Evolutionary conservation across 2,797 vertebrate species (phyloP), one percentile per base, ranked within the genome.

Genomic region (Delichon dasypus): DNA sequence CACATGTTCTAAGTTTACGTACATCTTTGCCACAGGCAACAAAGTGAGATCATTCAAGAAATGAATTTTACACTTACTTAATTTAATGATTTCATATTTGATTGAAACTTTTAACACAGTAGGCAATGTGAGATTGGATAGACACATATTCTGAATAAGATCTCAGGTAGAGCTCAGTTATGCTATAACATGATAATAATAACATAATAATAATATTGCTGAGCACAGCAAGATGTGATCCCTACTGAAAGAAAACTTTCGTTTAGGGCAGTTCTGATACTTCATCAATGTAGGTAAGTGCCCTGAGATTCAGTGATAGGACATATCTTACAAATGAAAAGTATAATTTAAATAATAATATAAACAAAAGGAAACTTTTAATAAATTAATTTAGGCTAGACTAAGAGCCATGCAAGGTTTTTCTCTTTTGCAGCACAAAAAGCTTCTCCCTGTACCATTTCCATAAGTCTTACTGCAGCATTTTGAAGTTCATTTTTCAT

Each of bases 1-100:
- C 4, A 53, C 15, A 8, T 0, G 0, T 44, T 70, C 27, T 36
- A 40, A 6, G 9, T 42, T 85, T 29, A 50, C 14, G 2, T 21
- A 29, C 2, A 0, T 20, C 9, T 92, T 73, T 60, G 7, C 22
- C 18, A 53, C 38, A 73, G 53, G 47, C 7, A 62, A 79, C 27
- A 44, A 68, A 71, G 6, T 42, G 27, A 76, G 12, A 36, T 27
- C 3, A 34, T 62, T 79, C 48, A 58, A 27, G 16, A 73, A 83
- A 57, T 30, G 1, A 47, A 25, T 76, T 87, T n/a, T 26, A 44
- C n/a, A 38, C 8, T 36, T 38, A 14, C 14, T 51, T 60, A 34
- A 51, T 66, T 71, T 86, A 48, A 85, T 65, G 12, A 48, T 77
- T 85, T 88, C 21, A 27, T 21, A 32, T 62, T 83, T 67, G 34